These are phyloP conservation scores for Ormyrus thymus DNA, from an alignment of 2,888 invertebrate species.

Conservation along the genomic window DNA sequence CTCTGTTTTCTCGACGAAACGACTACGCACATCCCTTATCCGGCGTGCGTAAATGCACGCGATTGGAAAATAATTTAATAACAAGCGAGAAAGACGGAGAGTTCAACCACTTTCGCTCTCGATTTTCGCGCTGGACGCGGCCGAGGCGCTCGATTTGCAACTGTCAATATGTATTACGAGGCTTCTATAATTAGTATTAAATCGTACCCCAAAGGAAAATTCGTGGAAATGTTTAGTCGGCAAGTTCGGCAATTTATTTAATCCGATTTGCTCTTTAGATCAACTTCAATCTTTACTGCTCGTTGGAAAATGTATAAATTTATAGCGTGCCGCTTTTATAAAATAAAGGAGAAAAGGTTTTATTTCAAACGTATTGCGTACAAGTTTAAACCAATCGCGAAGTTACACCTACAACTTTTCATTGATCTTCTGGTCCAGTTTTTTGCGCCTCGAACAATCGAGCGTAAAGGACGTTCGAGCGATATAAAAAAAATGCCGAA, in stretches of 20 bases:
- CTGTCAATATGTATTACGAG: too few relatives aligned
- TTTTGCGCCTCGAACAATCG: slow-evolving; percentile 21
- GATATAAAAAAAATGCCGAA: slow-evolving; percentile 23
- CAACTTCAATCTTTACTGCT: too few relatives aligned
- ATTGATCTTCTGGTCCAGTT: background rate
- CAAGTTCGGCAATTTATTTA: too few relatives aligned
- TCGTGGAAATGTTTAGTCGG: too few relatives aligned
- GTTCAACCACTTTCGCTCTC: background rate
- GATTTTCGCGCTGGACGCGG: too few relatives aligned
- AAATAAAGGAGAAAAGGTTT: background rate
- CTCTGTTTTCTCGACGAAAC: slow-evolving; percentile 23
- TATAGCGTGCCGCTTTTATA: too few relatives aligned
- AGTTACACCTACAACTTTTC: background rate
- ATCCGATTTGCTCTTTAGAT: too few relatives aligned
- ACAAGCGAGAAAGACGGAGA: slow-evolving; percentile 4
- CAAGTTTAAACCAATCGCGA: background rate
- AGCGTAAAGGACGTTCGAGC: slow-evolving; percentile 38
- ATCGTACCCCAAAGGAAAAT: too few relatives aligned
- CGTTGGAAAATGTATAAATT: too few relatives aligned
- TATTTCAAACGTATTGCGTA: background rate
- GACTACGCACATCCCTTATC: slow-evolving; percentile 46
- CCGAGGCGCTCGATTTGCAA: too few relatives aligned
- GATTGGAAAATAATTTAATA: slow-evolving; percentile 44
- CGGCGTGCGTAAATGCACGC: slow-evolving; percentile 19
- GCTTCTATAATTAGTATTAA: too few relatives aligned